Evolutionary conservation across 2,113 vertebrate species (phyloP).

Genomic region (Beaufortia kweichowensis): DNA sequence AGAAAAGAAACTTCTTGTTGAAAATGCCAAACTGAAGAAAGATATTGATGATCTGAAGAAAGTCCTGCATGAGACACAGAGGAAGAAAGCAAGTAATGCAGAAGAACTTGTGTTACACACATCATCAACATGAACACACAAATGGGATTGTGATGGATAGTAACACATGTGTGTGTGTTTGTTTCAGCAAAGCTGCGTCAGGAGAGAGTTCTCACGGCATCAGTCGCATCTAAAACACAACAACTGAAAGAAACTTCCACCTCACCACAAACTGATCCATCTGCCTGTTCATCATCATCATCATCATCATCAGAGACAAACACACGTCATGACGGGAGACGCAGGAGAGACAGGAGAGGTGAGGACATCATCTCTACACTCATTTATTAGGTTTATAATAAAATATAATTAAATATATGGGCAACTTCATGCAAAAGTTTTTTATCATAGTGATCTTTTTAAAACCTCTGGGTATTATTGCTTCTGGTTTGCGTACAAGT

Average conservation of each 20-base stretch:
- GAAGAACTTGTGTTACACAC: neutral
- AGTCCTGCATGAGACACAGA: conserved; percentile 86
- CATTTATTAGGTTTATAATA: no score
- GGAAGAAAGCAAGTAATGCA: conserved; percentile 76
- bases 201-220: conserved; percentile 38
- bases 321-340: conserved; percentile 14
- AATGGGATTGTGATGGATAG: conserved; percentile 47
- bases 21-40: conserved; percentile 93
- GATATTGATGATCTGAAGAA: conserved; percentile 87
- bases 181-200: conserved; percentile 43
- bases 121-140: conserved; percentile 58
- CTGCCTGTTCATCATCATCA: neutral
- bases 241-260: neutral
- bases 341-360: conserved; percentile 40
- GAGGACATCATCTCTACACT: neutral
- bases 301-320: conserved; percentile 18
- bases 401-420: no score
- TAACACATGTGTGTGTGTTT: neutral
- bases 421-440: no score
- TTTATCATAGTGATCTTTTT: no score
- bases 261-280: neutral
- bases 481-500: no score
- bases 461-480: no score
- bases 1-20: conserved; percentile 94
- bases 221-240: neutral